A percentile compares a stretch with the other conserved stretches of the same genome.
phyloP scores from a whole-genome alignment of 1,140 invertebrate genomes.

The Harlomillsia oculata region DNA sequence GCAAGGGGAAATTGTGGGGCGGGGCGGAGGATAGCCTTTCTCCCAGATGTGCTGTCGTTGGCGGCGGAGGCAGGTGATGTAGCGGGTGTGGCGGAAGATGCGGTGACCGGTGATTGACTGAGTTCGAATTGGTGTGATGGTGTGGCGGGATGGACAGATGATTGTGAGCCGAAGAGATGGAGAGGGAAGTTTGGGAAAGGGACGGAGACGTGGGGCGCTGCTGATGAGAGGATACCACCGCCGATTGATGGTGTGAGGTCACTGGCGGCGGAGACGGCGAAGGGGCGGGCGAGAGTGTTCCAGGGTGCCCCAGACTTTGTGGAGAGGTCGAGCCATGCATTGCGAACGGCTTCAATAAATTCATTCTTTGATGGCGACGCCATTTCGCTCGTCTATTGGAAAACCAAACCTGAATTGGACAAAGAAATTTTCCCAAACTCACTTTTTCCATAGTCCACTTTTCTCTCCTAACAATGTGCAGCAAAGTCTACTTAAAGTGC shows the following conservation, averaged over 20 bases:
- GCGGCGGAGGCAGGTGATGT: not conserved
- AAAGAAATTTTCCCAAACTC: constrained; percentile 31
- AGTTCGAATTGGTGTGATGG: not conserved
- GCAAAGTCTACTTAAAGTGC: too few relatives aligned
- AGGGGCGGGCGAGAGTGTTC: constrained; percentile 33
- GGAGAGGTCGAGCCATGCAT: constrained; percentile 40
- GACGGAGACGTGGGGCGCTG: constrained; percentile 27
- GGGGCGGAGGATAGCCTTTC: constrained; percentile 7
- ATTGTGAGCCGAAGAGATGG: constrained; percentile 36
- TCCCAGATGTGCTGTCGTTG: not conserved
- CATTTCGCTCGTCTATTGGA: constrained; percentile 96
- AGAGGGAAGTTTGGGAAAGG: constrained; percentile 40
- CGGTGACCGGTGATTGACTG: not conserved
- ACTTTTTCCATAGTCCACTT: too few relatives aligned
- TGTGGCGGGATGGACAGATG: constrained; percentile 32
- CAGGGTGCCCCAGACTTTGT: constrained; percentile 29
- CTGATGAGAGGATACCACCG: constrained; percentile 31
- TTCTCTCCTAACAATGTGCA: too few relatives aligned
- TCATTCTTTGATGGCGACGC: constrained; percentile 90
- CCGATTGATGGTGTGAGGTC: constrained; percentile 34
- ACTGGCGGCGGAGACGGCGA: constrained; percentile 39
- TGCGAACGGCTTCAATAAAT: constrained; percentile 66
- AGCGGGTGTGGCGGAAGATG: constrained; percentile 11
- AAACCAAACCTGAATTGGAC: constrained; percentile 80
- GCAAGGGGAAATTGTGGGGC: constrained; percentile 13